These are phyloP conservation scores for Eubasilissa regina DNA, from an alignment of 1,140 invertebrate genomes.

Conservation along the genomic window DNA sequence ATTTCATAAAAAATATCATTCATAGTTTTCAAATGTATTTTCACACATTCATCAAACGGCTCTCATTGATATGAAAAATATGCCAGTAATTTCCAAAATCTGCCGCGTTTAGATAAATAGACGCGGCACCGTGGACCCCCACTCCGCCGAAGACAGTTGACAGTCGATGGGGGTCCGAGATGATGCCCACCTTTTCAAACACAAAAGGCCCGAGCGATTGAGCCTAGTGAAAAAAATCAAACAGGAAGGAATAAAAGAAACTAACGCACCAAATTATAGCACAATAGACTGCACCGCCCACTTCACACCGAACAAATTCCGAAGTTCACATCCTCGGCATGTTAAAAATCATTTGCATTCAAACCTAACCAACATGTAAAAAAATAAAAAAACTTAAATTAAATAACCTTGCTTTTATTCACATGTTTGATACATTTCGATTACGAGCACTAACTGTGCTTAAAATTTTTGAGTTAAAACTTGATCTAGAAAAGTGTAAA, in stretches of 20 bases:
- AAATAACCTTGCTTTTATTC: too few relatives aligned
- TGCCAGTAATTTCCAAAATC: constrained; percentile 36
- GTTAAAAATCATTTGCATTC: not conserved
- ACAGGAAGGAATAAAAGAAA: constrained; percentile 56
- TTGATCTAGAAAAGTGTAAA: too few relatives aligned
- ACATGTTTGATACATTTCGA: too few relatives aligned
- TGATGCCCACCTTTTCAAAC: constrained; percentile 33
- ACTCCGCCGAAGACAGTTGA: constrained; percentile 52
- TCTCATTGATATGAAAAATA: constrained; percentile 36
- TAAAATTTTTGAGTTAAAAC: too few relatives aligned
- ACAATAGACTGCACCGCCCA: constrained; percentile 56
- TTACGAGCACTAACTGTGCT: too few relatives aligned
- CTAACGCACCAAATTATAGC: constrained; percentile 60
- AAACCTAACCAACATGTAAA: not conserved
- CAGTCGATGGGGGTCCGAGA: constrained; percentile 49
- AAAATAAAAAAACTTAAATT: not conserved
- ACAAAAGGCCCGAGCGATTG: constrained; percentile 49
- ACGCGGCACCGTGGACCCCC: constrained; percentile 4
- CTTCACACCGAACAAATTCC: constrained; percentile 60
- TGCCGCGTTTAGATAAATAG: constrained; percentile 4
- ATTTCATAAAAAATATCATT: constrained; percentile 30
- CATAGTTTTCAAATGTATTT: constrained; percentile 24
- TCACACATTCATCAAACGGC: constrained; percentile 31
- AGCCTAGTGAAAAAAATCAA: constrained; percentile 49
- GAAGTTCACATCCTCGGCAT: constrained; percentile 2